phyloP scores from a whole-genome alignment of 2,888 invertebrate genomes.

The Epinotia brunnichana region DNA sequence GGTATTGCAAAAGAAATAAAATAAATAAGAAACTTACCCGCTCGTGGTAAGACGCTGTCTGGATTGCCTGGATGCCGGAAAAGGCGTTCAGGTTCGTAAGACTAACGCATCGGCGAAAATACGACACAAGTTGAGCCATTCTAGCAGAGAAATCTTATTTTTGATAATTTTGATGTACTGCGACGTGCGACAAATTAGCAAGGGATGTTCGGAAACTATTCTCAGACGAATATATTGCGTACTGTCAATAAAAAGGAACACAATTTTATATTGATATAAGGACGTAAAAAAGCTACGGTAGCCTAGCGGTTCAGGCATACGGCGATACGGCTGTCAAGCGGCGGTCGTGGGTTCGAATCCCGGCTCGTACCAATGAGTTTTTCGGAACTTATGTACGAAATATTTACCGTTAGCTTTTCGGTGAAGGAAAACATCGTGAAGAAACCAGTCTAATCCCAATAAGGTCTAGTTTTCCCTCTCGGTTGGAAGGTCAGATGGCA shows the following conservation, averaged over 20 bases:
- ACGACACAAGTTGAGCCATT: conserved; percentile 70
- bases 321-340: too few species aligned
- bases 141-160: conserved; percentile 25
- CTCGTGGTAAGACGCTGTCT: conserved; percentile 87
- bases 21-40: conserved; percentile 85
- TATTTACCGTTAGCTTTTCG: too few species aligned
- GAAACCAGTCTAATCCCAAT: too few species aligned
- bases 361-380: too few species aligned
- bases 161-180: conserved; percentile 3
- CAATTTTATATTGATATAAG: too few species aligned
- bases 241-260: not conserved
- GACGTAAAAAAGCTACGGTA: too few species aligned
- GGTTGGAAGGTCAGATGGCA: too few species aligned
- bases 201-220: conserved; percentile 25
- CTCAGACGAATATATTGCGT: not conserved
- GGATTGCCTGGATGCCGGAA: conserved; percentile 69
- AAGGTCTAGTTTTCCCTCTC: too few species aligned
- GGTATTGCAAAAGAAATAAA: conserved; percentile 48
- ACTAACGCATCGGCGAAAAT: conserved; percentile 72
- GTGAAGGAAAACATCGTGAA: too few species aligned
- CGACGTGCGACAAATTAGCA: conserved; percentile 26
- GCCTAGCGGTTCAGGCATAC: too few species aligned
- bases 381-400: too few species aligned
- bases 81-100: conserved; percentile 65
- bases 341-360: too few species aligned